Base-by-base conservation (phyloP, 1,140 invertebrate genomes). In the Drosophila repleta region DNA sequence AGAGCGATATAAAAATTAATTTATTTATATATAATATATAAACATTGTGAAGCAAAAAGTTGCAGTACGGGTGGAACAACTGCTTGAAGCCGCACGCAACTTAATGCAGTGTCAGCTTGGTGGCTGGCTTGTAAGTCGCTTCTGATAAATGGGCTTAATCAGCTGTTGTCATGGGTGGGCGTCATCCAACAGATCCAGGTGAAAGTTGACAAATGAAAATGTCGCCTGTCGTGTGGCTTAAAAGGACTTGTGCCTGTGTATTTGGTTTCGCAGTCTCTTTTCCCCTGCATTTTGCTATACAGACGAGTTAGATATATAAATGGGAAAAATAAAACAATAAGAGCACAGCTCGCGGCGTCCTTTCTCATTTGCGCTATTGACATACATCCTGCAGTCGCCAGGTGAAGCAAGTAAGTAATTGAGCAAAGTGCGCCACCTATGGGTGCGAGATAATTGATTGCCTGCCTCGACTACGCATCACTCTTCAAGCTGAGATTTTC, bases 141-240 rank as follows among this genome's bases (percentile, higher is more conserved):
- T 74, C 74, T 85, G 68, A 80, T 80, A 71, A 84, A 84, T 68
- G 58, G 67, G 57, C 77, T 81, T 81, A 81, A 84, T 84, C 81
- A 85, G 77, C 68, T 76, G 81, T 76, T 67, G 73, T 61, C 65
- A 77, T 51, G 69, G 62, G 51, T 61, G 67, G 48, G 35, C 26
- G 13, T 6, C 32, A 24, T 15, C 45, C 13, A 8, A 29, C 17
- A 43, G 26, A 26, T 45, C 41, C 24, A 64, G 61, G 61, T 24
- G 37, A 46, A 17, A 24, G 18, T 55, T 60, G 66, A 69, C 49
- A 69, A 69, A 69, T 63, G 66, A 63, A 62, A 52, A 60, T 61
- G 56, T 46, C 60, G 69, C 17, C 39, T 67, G 49, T 67, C 49
- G 49, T 45, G 43, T 17, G 66, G 35, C 66, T 74, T 69, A 69